Conservation (phyloP, 2,888 invertebrate genomes). For the Drosophila quinaria region DNA sequence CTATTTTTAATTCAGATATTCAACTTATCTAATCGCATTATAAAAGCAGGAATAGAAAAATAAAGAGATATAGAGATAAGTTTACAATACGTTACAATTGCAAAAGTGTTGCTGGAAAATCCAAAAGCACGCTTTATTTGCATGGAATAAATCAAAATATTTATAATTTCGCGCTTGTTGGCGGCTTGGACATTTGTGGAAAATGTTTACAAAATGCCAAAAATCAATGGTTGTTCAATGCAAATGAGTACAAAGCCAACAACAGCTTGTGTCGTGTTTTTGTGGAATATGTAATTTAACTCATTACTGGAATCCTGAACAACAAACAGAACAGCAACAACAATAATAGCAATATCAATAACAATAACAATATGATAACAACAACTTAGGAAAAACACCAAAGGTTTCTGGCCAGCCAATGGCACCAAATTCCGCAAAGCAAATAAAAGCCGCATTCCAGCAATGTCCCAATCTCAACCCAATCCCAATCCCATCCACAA, state of each 20-base stretch:
- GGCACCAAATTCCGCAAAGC: conserved; percentile 33
- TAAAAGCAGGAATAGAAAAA: neutral
- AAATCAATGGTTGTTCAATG: conserved; percentile 53
- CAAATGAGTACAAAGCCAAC: conserved; percentile 41
- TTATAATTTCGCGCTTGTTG: conserved; percentile 14
- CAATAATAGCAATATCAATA: conserved; percentile 1
- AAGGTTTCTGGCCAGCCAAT: conserved; percentile 40
- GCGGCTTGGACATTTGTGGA: neutral
- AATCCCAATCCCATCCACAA: conserved; percentile 1
- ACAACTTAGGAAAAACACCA: conserved; percentile 17
- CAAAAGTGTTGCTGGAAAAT: neutral
- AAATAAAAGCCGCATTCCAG: conserved; percentile 26
- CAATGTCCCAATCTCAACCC: conserved; percentile 4
- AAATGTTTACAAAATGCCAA: conserved; percentile 27
- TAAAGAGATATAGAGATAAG: neutral
- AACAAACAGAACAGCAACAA: conserved; percentile 33
- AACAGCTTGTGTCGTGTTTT: conserved; percentile 13
- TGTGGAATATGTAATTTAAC: conserved; percentile 59
- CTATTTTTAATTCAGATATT: neutral
- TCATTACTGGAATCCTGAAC: conserved; percentile 53
- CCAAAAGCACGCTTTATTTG: neutral
- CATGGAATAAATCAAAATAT: conserved; percentile 19
- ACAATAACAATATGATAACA: conserved; percentile 11
- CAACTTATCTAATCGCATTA: neutral
- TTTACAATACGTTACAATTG: neutral